Percentiles rank a stretch among this genome's conserved stretches.
Conservation (phyloP, 2,113 vertebrate genomes). For the Carollia perspicillata region DNA sequence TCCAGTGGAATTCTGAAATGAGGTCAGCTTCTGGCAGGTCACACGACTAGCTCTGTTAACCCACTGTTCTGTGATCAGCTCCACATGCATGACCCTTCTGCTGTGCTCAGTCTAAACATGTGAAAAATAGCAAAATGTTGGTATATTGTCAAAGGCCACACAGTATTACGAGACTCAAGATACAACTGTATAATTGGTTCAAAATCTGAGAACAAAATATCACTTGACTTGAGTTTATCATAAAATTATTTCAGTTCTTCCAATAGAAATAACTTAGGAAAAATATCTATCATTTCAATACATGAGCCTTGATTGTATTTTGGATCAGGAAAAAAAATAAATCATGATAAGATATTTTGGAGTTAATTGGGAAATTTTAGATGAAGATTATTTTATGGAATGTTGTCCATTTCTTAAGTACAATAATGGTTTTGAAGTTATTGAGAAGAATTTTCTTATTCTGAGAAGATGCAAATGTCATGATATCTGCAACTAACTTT, state of each 20-base stretch:
- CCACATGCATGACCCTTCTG: constrained; percentile 84
- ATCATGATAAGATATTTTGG: not conserved
- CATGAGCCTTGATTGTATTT: not conserved
- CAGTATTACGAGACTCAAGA: constrained; percentile 29
- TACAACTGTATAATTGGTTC: constrained; percentile 34
- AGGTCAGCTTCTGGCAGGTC: constrained; percentile 84
- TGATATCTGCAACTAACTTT: not conserved
- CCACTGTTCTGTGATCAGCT: constrained; percentile 80
- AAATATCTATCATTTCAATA: not conserved
- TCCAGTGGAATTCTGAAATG: constrained; percentile 78
- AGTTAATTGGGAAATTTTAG: not conserved
- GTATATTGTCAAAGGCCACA: constrained; percentile 53
- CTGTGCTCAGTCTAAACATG: constrained; percentile 75
- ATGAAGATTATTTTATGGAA: not conserved
- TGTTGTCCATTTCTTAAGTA: constrained; percentile 26
- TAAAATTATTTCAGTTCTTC: constrained; percentile 8
- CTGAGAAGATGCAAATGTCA: not conserved
- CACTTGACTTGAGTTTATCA: constrained; percentile 22
- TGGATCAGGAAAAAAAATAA: not conserved
- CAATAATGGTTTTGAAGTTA: not conserved
- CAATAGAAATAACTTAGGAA: not conserved
- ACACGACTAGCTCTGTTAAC: constrained; percentile 77
- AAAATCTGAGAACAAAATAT: constrained; percentile 46
- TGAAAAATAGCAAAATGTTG: constrained; percentile 72
- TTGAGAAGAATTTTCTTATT: not conserved